phyloP scores from a whole-genome alignment of 2,113 vertebrate genomes.

The Mirza zaza region DNA sequence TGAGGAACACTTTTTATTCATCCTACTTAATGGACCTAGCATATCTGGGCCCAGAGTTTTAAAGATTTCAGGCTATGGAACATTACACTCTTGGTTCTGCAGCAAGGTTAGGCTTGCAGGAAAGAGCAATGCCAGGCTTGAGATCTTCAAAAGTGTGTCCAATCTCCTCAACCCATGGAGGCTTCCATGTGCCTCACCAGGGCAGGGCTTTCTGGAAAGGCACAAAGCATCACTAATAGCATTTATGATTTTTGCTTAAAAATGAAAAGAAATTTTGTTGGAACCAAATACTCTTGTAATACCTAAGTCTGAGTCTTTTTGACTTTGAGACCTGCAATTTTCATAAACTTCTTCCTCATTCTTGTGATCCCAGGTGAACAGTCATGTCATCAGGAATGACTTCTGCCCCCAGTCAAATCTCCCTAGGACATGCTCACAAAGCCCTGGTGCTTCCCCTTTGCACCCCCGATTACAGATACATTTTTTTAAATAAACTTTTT shows the following conservation, averaged over 20 bases:
- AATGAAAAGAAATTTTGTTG: not conserved
- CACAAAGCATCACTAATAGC: not conserved
- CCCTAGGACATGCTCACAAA: not conserved
- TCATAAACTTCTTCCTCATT: not conserved
- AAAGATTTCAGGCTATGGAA: not conserved
- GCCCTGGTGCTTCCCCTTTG: not conserved
- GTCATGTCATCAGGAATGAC: not conserved
- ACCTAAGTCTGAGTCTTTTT: not conserved
- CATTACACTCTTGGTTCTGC: not conserved
- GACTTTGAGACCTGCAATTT: not conserved
- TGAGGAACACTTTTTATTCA: not conserved
- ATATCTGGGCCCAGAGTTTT: not conserved
- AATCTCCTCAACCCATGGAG: not conserved
- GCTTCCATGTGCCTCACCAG: not conserved
- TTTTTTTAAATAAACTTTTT: not conserved
- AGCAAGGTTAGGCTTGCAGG: not conserved
- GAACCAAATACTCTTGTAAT: not conserved
- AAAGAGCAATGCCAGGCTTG: not conserved
- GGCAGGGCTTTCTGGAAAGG: not conserved
- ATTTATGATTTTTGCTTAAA: not conserved
- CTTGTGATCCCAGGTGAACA: not conserved
- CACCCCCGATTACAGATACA: not conserved
- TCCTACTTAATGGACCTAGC: not conserved
- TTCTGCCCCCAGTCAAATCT: not conserved
- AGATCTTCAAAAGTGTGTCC: not conserved